A percentile compares a stretch with the other conserved stretches of the same genome.
Conservation (phyloP, 2,888 invertebrate genomes). For the Torymus tubicola region DNA sequence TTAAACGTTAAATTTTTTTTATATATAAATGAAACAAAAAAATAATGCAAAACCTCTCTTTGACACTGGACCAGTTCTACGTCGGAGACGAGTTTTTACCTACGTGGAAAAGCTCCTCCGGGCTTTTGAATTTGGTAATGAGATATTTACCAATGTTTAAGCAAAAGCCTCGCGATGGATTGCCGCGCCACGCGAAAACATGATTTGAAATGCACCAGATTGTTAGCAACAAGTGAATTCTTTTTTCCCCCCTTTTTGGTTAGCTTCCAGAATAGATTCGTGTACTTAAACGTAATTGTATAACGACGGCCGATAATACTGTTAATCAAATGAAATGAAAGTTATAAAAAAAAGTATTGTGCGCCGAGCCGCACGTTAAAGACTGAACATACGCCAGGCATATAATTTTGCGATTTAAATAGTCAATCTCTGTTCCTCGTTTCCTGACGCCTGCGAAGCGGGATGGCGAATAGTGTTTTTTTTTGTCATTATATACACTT, state of each 20-base stretch:
- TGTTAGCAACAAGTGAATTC: background rate
- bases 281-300: constrained; percentile 17
- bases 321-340: constrained; percentile 26
- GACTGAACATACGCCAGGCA: constrained; percentile 69
- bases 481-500: constrained; percentile 56
- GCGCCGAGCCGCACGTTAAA: constrained; percentile 60
- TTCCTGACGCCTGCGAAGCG: constrained; percentile 66
- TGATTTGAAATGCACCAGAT: background rate
- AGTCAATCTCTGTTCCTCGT: constrained; percentile 76
- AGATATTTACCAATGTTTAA: constrained; percentile 67
- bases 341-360: constrained; percentile 42
- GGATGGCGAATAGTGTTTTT: constrained; percentile 62
- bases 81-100: constrained; percentile 59
- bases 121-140: constrained; percentile 73
- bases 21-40: background rate
- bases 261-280: background rate
- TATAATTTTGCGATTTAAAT: constrained; percentile 73
- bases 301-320: constrained; percentile 15
- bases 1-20: constrained; percentile 4
- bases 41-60: constrained; percentile 40
- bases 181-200: constrained; percentile 27
- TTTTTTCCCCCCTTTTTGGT: background rate
- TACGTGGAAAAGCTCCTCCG: constrained; percentile 64
- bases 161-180: constrained; percentile 70
- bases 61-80: constrained; percentile 41